phyloP scores from a whole-genome alignment of 2,113 vertebrate genomes.

The Laticauda colubrina region DNA sequence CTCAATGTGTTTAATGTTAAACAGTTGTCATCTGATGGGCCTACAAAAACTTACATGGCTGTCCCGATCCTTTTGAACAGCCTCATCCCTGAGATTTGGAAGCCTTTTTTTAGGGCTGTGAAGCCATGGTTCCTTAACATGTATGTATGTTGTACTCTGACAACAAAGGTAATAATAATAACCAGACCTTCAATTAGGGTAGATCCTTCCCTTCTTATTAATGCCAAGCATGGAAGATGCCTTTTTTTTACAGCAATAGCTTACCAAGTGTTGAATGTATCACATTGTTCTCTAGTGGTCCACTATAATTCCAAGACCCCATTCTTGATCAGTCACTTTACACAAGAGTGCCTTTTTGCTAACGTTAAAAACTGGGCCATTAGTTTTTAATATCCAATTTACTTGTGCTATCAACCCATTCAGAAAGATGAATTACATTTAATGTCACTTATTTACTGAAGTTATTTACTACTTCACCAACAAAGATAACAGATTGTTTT shows the following conservation, averaged over 20 bases:
- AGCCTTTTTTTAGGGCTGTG: neutral
- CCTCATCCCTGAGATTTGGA: neutral
- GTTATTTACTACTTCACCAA: slow-evolving; percentile 13
- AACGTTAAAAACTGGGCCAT: neutral
- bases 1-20: neutral
- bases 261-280: neutral
- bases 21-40: neutral
- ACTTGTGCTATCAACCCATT: neutral
- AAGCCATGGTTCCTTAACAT: neutral
- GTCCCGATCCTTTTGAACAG: neutral
- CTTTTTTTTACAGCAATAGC: neutral
- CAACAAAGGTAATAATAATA: too few species aligned
- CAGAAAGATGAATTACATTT: neutral
- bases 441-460: neutral
- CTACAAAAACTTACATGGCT: neutral
- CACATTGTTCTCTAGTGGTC: neutral
- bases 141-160: too few species aligned
- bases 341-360: neutral
- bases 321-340: neutral
- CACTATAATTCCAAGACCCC: neutral
- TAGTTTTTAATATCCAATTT: neutral
- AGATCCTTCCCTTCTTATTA: neutral
- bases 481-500: neutral
- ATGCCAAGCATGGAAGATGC: neutral
- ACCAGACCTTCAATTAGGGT: too few species aligned